Evolutionary conservation across 2,888 invertebrate genomes (phyloP), one percentile per base, ranked within the genome.

Genomic region (Folsomia candida): DNA sequence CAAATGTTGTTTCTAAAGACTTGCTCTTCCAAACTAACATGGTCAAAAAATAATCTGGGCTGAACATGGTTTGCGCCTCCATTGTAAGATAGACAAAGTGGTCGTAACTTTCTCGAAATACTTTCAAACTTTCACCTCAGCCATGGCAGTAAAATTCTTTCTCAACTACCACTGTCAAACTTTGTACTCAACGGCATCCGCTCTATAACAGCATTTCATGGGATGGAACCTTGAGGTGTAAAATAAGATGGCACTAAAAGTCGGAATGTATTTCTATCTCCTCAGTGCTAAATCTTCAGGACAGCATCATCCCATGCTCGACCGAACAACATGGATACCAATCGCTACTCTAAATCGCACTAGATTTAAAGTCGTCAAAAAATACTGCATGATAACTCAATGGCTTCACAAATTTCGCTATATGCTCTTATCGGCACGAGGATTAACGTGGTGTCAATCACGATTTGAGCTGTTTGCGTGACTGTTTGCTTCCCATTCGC

Each of bases 211-310:
- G 37, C 14, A 37, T 14, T 37, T 37, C 37, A 9, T 37, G 51
- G 26, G 9, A 51, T n/a, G 29, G 1, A 29, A 63, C 11, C 24
- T 22, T 64, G 51, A 51, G 26, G 22, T 37, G 57, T 57, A n/a
- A 22, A 57, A 57, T 57, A 57, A 57, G 54, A 57, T 66, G 66
- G 28, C 22, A 57, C 57, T 66, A 57, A 22, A 66, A 29, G 29
- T 29, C 28, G 22, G 24, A 62, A 62, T 24, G 25, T 14, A 37
- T 37, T 37, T 37, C 37, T 37, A 37, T 37, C 37, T 37, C 6
- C 25, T 28, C 28, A 22, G 26, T 64, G 66, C 29, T 57, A 57
- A 66, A 66, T 26, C 57, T 61, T 26, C 4, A 37, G 37, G 37
- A 37, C 37, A 37, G 37, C 4, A 37, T 37, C 37, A 37, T 37